Conservation (phyloP, 2,888 invertebrate genomes). For the Calameuta idolon region DNA sequence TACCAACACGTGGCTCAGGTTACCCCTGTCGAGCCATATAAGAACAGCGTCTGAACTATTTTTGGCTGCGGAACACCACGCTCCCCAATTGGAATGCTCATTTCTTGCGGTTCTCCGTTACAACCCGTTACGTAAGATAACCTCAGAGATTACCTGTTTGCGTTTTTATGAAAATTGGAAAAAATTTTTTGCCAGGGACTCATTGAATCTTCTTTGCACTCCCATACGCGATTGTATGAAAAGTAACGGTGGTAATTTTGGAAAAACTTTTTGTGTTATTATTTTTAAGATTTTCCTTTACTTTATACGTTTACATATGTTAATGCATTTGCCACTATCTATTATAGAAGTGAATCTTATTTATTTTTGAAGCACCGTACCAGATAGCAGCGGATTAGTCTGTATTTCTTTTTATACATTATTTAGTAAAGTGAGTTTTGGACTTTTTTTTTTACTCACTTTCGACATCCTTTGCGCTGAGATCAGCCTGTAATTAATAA, state of each 20-base stretch:
- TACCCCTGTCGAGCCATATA: slow-evolving; percentile 64
- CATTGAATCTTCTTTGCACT: neutral
- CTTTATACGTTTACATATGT: neutral
- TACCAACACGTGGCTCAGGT: slow-evolving; percentile 53
- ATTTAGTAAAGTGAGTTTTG: neutral
- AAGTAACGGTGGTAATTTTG: neutral
- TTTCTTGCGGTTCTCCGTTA: neutral
- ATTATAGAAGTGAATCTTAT: neutral
- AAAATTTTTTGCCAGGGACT: neutral
- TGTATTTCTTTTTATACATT: neutral
- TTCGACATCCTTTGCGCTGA: slow-evolving; percentile 89
- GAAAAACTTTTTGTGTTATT: neutral
- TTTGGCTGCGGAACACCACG: slow-evolving; percentile 52
- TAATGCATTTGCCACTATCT: neutral
- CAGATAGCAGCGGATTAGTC: neutral
- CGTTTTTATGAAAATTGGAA: neutral
- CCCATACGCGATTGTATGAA: neutral
- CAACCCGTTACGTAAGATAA: neutral
- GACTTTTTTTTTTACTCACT: slow-evolving; percentile 76
- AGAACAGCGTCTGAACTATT: slow-evolving; percentile 62
- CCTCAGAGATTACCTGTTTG: neutral
- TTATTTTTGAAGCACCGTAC: no score
- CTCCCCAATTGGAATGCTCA: slow-evolving; percentile 42
- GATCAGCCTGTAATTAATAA: slow-evolving; percentile 80
- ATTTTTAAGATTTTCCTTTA: neutral